Conservation (phyloP, 2,113 vertebrate species). For the Colius striatus region DNA sequence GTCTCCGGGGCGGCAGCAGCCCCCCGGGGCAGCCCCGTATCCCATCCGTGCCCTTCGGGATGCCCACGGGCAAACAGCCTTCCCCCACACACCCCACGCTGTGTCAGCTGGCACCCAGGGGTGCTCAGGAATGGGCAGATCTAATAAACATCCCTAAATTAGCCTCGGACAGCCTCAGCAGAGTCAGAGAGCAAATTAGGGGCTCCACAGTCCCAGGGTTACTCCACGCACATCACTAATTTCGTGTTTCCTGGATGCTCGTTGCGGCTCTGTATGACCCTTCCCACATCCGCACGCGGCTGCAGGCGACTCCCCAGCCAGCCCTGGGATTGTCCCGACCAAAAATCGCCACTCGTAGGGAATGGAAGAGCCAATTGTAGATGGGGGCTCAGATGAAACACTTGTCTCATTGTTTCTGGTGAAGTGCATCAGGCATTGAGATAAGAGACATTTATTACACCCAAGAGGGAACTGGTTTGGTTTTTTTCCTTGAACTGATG, state of each 20-base stretch:
- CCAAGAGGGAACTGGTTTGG: background rate
- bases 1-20: background rate
- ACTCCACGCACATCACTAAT: background rate
- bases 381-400: background rate
- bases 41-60: background rate
- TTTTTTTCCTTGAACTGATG: background rate
- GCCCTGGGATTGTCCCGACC: background rate
- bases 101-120: background rate
- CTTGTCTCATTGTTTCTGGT: background rate
- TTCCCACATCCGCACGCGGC: background rate
- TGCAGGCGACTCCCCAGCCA: background rate
- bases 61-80: background rate
- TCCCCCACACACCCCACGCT: background rate
- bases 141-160: background rate
- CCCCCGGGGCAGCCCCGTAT: background rate
- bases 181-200: background rate
- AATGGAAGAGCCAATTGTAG: background rate
- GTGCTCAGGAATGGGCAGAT: background rate
- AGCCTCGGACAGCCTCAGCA: background rate
- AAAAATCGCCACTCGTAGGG: background rate
- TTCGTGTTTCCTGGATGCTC: constrained; percentile 28
- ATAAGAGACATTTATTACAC: background rate
- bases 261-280: background rate
- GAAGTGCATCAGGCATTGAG: background rate
- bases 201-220: background rate